These are phyloP conservation scores for Alces alces DNA, from an alignment of 2,113 vertebrate species.

Conservation along the genomic window DNA sequence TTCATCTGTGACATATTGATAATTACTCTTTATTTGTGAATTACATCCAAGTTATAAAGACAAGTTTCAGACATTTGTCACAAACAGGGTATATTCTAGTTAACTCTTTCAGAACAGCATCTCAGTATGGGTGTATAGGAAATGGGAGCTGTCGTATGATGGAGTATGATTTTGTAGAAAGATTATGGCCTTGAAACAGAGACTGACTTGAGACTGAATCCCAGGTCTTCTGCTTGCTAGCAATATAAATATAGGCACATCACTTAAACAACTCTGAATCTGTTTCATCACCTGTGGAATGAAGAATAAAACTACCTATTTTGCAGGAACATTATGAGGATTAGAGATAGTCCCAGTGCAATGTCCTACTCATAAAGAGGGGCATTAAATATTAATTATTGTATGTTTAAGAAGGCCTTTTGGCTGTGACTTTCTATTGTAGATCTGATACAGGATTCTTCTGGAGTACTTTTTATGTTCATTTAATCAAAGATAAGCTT, in stretches of 20 bases:
- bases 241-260: background rate
- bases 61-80: slow-evolving; percentile 47
- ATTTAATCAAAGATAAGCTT: slow-evolving; percentile 52
- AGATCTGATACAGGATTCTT: slow-evolving; percentile 14
- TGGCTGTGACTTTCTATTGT: slow-evolving; percentile 27
- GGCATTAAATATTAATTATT: slow-evolving; percentile 6
- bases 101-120: slow-evolving; percentile 47
- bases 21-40: slow-evolving; percentile 60
- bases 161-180: background rate
- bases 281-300: background rate
- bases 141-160: background rate
- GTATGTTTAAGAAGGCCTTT: slow-evolving; percentile 41
- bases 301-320: slow-evolving; percentile 2
- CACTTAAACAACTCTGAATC: background rate
- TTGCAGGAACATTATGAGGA: slow-evolving; percentile 27
- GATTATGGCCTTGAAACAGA: background rate
- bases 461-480: slow-evolving; percentile 8
- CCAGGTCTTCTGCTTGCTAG: background rate
- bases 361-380: background rate
- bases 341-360: slow-evolving; percentile 18
- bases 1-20: slow-evolving; percentile 45
- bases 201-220: background rate
- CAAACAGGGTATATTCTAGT: slow-evolving; percentile 49
- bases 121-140: background rate
- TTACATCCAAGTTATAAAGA: slow-evolving; percentile 60